These are phyloP conservation scores for Barnardius zonarius DNA, from an alignment of 2,113 vertebrate genomes.

Conservation along the genomic window DNA sequence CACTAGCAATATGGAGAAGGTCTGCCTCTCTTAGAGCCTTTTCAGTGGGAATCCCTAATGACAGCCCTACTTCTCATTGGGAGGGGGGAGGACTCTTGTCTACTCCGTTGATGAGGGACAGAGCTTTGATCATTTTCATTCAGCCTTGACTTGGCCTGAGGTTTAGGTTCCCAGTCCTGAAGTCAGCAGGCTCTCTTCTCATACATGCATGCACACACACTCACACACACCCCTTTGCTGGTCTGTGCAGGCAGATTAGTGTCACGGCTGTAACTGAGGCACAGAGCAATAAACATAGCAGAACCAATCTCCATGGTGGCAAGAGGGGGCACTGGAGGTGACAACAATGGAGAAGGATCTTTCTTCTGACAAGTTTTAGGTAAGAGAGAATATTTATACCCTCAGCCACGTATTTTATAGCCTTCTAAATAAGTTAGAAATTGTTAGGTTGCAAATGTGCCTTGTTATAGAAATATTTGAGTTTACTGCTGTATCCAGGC, in stretches of 20 bases:
- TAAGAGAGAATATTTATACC: constrained; percentile 71
- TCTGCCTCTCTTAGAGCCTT: constrained; percentile 72
- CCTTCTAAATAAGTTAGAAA: constrained; percentile 55
- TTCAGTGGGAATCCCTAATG: constrained; percentile 77
- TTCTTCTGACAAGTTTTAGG: constrained; percentile 76
- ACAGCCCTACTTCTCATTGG: constrained; percentile 69
- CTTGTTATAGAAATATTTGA: constrained; percentile 39
- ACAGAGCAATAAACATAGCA: constrained; percentile 68
- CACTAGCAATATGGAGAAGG: constrained; percentile 73
- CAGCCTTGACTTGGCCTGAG: constrained; percentile 77
- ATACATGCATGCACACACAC: not conserved
- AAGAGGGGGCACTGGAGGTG: constrained; percentile 70
- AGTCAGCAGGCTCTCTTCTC: constrained; percentile 61
- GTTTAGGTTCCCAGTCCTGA: constrained; percentile 71
- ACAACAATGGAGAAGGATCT: constrained; percentile 69
- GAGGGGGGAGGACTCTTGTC: constrained; percentile 41
- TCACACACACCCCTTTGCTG: constrained; percentile 25
- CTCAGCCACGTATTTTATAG: constrained; percentile 33
- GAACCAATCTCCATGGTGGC: constrained; percentile 73
- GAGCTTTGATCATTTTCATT: constrained; percentile 79
- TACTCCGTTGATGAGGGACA: constrained; percentile 72
- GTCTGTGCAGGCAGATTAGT: constrained; percentile 71
- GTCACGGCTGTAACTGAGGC: constrained; percentile 74
- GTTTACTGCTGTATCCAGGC: constrained; percentile 21
- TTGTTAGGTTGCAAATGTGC: not conserved